Conservation (phyloP, 2,113 vertebrate species). For the Laticauda laticaudata region DNA sequence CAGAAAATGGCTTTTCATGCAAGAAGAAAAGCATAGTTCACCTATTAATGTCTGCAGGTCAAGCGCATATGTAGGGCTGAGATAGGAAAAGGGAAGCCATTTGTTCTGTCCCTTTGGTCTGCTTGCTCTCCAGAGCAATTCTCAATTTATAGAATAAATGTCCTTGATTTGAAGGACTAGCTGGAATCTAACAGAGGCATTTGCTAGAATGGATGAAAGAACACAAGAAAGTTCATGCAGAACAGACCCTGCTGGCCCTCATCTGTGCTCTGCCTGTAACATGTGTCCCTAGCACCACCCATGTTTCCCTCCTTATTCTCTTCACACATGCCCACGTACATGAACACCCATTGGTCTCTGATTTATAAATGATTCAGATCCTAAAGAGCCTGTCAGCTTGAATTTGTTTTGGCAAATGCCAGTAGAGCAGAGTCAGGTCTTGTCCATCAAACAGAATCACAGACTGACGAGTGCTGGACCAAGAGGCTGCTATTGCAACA, state of each 20-base stretch:
- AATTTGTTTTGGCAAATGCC: constrained; percentile 37
- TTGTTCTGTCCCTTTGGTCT: neutral
- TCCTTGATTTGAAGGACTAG: neutral
- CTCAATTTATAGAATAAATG: neutral
- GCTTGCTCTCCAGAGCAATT: neutral
- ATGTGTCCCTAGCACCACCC: neutral
- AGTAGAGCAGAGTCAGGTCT: neutral
- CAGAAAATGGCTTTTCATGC: neutral
- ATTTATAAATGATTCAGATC: constrained; percentile 53
- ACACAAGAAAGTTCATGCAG: neutral
- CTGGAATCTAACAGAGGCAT: neutral
- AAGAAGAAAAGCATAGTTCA: neutral
- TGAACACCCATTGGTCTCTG: neutral
- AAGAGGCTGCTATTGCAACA: neutral
- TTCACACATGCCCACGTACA: neutral
- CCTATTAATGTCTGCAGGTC: neutral
- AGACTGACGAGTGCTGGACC: neutral
- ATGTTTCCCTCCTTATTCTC: neutral
- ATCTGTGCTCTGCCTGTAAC: neutral
- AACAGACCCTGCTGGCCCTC: neutral
- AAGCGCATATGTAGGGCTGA: neutral
- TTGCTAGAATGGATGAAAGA: neutral
- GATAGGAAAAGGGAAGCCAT: neutral
- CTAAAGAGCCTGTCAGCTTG: constrained; percentile 47
- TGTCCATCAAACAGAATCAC: fast-evolving